Percentiles rank a stretch among this genome's conserved stretches.
Conservation (phyloP, 1,140 invertebrate species). For the Drosophila mayri region DNA sequence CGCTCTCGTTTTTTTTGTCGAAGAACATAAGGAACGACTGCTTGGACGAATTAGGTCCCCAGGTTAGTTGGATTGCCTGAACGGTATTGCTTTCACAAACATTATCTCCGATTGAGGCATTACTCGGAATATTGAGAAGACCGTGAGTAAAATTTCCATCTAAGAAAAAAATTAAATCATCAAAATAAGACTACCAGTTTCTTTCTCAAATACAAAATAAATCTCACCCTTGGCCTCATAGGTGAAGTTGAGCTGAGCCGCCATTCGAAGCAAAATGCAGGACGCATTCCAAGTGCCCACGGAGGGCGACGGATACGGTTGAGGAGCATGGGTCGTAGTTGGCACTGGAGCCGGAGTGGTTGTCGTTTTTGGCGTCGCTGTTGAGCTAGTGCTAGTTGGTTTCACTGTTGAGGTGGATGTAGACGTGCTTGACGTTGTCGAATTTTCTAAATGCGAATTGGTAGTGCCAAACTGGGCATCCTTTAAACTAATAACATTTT, state of each 20-base stretch:
- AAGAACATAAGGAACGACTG: slow-evolving; percentile 62
- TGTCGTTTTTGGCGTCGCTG: slow-evolving; percentile 44
- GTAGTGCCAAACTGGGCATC: slow-evolving; percentile 25
- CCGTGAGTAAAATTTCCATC: slow-evolving; percentile 59
- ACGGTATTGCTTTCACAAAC: slow-evolving; percentile 49
- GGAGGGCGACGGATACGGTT: slow-evolving; percentile 85
- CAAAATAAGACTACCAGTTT: background rate
- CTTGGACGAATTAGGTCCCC: slow-evolving; percentile 58
- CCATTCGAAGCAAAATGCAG: slow-evolving; percentile 88
- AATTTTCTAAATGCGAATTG: slow-evolving; percentile 8
- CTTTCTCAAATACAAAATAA: background rate
- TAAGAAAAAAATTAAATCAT: slow-evolving; percentile 21
- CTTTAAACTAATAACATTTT: slow-evolving; percentile 38
- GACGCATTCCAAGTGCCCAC: slow-evolving; percentile 86
- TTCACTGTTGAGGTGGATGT: slow-evolving; percentile 50
- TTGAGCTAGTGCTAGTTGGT: slow-evolving; percentile 29
- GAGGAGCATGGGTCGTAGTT: slow-evolving; percentile 65
- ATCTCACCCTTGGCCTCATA: slow-evolving; percentile 85
- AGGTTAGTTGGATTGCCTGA: slow-evolving; percentile 67
- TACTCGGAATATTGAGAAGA: slow-evolving; percentile 68
- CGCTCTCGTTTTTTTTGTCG: slow-evolving; percentile 52
- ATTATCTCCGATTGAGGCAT: slow-evolving; percentile 61
- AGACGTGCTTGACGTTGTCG: slow-evolving; percentile 8
- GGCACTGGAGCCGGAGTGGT: slow-evolving; percentile 60
- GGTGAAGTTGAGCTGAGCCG: slow-evolving; percentile 87